phyloP scores from a whole-genome alignment of 2,797 vertebrate species.

The Paramormyrops hopkinsi region DNA sequence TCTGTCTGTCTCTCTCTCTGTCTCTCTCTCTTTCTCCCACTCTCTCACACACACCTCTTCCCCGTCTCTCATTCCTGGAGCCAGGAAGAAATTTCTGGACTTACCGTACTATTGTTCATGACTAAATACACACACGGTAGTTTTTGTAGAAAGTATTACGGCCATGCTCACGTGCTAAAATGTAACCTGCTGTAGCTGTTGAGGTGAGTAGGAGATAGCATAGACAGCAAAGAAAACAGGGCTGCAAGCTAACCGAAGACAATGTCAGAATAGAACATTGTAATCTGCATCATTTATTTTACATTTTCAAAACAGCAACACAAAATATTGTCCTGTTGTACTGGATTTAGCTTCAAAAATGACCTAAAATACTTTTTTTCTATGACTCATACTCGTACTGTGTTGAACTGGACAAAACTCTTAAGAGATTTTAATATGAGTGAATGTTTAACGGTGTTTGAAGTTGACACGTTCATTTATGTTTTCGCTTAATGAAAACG shows the following conservation, averaged over 20 bases:
- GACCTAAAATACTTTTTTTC: not conserved
- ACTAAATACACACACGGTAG: not conserved
- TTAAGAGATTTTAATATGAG: not conserved
- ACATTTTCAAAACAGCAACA: not conserved
- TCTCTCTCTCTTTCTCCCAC: not conserved
- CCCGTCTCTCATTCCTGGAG: not conserved
- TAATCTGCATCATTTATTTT: not conserved
- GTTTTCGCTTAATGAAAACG: not conserved
- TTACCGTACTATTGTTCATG: not conserved
- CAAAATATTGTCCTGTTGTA: not conserved
- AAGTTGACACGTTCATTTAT: not conserved
- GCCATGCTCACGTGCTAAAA: not conserved
- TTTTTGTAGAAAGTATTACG: not conserved
- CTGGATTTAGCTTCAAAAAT: not conserved
- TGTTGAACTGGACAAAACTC: not conserved
- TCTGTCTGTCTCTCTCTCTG: not conserved
- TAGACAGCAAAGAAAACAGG: not conserved
- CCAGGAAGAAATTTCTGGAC: not conserved
- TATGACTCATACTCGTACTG: not conserved
- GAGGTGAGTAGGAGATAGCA: not conserved
- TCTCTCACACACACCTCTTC: not conserved
- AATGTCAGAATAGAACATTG: not conserved
- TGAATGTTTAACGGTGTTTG: not conserved
- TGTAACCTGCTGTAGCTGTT: not conserved
- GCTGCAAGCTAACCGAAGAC: not conserved